Evolutionary conservation across 2,888 invertebrate species (phyloP).

Genomic region (Macrophya alboannulata): DNA sequence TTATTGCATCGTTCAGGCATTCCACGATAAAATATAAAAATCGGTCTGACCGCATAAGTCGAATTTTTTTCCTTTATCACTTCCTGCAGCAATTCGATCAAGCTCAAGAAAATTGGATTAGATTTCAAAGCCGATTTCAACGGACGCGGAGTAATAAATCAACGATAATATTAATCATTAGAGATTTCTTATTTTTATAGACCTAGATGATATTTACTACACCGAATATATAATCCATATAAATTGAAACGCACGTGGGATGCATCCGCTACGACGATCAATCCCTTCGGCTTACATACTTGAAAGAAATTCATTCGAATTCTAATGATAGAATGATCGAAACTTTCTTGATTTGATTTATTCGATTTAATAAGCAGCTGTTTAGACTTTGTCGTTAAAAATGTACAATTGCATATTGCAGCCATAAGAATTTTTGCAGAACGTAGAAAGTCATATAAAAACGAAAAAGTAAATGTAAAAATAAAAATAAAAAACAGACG

Average conservation of each 20-base stretch:
- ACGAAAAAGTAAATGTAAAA: constrained; percentile 4
- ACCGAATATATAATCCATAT: not conserved
- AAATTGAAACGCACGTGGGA: not conserved
- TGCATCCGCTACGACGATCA: not conserved
- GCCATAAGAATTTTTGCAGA: not conserved
- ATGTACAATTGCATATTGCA: not conserved
- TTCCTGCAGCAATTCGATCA: not conserved
- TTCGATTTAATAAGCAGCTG: not conserved
- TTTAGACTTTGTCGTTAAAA: not conserved
- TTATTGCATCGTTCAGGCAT: not conserved
- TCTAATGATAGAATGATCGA: not conserved
- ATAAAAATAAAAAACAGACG: not conserved
- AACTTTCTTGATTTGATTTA: not conserved
- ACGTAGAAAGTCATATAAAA: not conserved
- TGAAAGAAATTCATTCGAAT: not conserved
- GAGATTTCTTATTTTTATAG: not conserved
- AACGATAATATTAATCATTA: not conserved
- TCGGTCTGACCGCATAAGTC: not conserved
- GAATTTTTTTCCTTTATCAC: not conserved
- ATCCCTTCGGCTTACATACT: not conserved
- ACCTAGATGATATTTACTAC: too few species aligned
- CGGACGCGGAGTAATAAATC: not conserved
- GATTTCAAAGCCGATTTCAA: not conserved
- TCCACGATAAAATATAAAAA: not conserved
- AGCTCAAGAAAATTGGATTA: not conserved